Base-by-base conservation (phyloP, 2,797 vertebrate genomes). In the Mergus octosetaceus region DNA sequence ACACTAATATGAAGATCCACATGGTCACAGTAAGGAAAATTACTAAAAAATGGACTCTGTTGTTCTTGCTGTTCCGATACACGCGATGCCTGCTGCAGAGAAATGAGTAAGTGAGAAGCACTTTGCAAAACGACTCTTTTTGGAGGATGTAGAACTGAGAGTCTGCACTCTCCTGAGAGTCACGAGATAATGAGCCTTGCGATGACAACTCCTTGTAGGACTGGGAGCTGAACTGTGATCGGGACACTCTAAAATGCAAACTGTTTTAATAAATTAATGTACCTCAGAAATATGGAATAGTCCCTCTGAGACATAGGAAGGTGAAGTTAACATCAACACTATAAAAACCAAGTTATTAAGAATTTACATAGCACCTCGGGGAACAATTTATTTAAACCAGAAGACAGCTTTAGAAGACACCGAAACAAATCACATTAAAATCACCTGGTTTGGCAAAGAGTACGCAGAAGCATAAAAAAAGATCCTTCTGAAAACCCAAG, bases 101-200 rank as follows among this genome's bases (percentile, higher is more conserved):
- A 18, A 88, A 77, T 1, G 25, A 27, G 74, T 4, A 71, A 36
- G 28, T 30, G 28, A 85, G 64, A 83, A 36, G 43, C 24, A 68
- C 1, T 0, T 0, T 36, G 17, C 9, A 17, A 57, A 80, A 17
- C 6, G 39, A 78, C 11, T 77, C 47, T 25, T 57, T 57, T 4
- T 18, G 39, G 24, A 43, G 28, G 73, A 45, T 45, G 24, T 21
- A 13, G 54, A 58, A 69, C 1, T 4, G 5, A 83, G 60, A 64
- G 30, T 13, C 41, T 65, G 30, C 5, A 0, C 45, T 62, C 39
- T 62, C 80, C 84, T 0, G 21, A 87, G 85, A 65, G 53, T 43
- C 58, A 49, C 0, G 0, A 83, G 82, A 80, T 56, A 93, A 90
- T 43, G 80, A 96, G 90, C 65, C 53, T 53, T 27, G 77, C 90